Evolutionary conservation across 2,888 invertebrate genomes (phyloP), one percentile per base, ranked within the genome.

Genomic region (Polydrusus tereticollis): DNA sequence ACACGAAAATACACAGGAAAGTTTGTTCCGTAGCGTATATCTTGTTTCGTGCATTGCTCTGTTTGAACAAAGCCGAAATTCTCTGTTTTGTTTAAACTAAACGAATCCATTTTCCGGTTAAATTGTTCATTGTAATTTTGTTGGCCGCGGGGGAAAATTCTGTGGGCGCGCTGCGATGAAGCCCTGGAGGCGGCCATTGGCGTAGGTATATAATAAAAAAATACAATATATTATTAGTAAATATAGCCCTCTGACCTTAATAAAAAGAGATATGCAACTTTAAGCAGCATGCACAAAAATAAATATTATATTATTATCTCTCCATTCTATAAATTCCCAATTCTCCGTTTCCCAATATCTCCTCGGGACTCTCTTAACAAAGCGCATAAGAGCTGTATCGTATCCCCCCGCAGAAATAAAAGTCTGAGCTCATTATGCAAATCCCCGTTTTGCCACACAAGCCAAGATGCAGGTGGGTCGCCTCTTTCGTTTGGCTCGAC

Each of bases 71-170:
- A 63, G 63, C 66, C 66, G 66, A 66, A 66, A 66, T 66, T 66
- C 45, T 33, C 45, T 33, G 58, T 66, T 66, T 66, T 66, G 66
- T 66, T 66, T 66, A 66, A 66, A 66, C 66, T 58, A 69, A 69
- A 63, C 52, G 50, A 62, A 29, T 43, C 62, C 69, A 62, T 69
- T 69, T 69, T 69, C 62, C 62, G 52, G 62, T 69, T 69, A 69
- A 69, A 69, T 62, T 69, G 69, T 69, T 69, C 62, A 55, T 62
- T 69, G 69, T 69, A 69, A 69, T 69, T 69, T 69, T 52, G 36
- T 55, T 16, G 18, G 50, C 69, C 55, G 52, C 41, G 41, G 62
- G 60, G 41, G 16, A 23, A 68, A 60, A 26, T 26, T 68, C 50
- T 59, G 58, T 59, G 59, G 60, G 68, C 50, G 68, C 68, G 47